Evolutionary conservation across 2,113 vertebrate genomes (phyloP), one percentile per base, ranked within the genome.

Genomic region (Vicugna pacos): DNA sequence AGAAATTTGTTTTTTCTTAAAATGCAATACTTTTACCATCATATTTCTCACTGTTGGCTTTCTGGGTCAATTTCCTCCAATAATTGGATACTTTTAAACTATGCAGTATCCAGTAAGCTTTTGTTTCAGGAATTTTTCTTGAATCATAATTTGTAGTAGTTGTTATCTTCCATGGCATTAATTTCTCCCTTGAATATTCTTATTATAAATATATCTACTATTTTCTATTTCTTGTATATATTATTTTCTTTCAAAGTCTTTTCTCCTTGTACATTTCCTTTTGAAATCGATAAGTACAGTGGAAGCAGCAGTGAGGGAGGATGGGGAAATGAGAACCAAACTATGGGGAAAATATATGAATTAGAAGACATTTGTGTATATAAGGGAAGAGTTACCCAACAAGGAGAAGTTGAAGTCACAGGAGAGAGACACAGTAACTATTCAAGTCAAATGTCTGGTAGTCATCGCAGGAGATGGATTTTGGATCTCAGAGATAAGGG

Each of bases 1-100:
- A 48, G 35, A 96, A 75, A 1, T 46, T 35, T 9, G 3, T 50
- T 95, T 60, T 84, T 82, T 9, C 65, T 82, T 96, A 89, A 73
- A 91, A 79, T 69, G 13, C 1, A 65, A 73, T 60, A 46, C 35
- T 35, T 54, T 72, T 89, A 30, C 20, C 10, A 83, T 67, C 9
- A 1, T 82, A 30, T 48, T 62, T 91, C 65, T 77, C 48, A 70
- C 28, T 90, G 20, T 83, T 72, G 6, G 15, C 11, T 8, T 65
- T 89, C 56, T 75, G 8, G 8, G 12, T 80, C 16, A 67, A 28
- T 62, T 54, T 54, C 87, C 30, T n/a, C 26, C n/a, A 52, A 30
- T 30, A 35, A 79, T 84, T 8, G 0, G 50, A 22, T n/a, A n/a
- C 7, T 42, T 46, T 72, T 72, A 64, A 28, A 46, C 11, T 42